A percentile compares a stretch with the other conserved stretches of the same genome.
Conservation (phyloP, 2,888 invertebrate species). For the Nomada goodeniana region DNA sequence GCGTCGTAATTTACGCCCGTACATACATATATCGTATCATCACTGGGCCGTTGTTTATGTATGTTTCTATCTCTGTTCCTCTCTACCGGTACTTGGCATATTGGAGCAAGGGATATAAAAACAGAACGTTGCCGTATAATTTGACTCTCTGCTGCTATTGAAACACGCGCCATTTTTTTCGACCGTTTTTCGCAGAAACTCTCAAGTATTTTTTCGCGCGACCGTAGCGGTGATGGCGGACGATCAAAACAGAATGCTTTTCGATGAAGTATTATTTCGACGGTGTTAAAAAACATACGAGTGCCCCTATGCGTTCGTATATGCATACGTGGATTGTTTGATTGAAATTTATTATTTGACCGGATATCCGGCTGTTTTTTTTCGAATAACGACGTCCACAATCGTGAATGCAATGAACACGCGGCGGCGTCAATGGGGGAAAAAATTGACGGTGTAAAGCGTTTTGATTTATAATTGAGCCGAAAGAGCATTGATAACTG, state of each 20-base stretch:
- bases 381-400: neutral
- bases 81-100: neutral
- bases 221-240: neutral
- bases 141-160: neutral
- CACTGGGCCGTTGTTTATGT: slow-evolving; percentile 29
- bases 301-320: neutral
- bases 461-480: slow-evolving; percentile 21
- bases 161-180: neutral
- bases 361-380: neutral
- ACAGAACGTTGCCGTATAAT: slow-evolving; percentile 9
- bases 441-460: slow-evolving; percentile 19
- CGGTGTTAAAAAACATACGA: slow-evolving; percentile 19
- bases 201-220: slow-evolving; percentile 1
- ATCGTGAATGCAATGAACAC: neutral
- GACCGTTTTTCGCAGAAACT: neutral
- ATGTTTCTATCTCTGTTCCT: neutral
- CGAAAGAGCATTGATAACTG: slow-evolving; percentile 8
- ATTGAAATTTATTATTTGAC: slow-evolving; percentile 28
- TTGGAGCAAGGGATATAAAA: slow-evolving; percentile 6
- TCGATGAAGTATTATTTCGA: slow-evolving; percentile 36
- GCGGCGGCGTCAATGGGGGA: neutral
- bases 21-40: neutral
- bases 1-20: too few relatives aligned
- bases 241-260: slow-evolving; percentile 16
- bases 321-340: neutral